These are phyloP conservation scores for Odontocolon sp. DNA, from an alignment of 2,888 invertebrate species.

Conservation along the genomic window DNA sequence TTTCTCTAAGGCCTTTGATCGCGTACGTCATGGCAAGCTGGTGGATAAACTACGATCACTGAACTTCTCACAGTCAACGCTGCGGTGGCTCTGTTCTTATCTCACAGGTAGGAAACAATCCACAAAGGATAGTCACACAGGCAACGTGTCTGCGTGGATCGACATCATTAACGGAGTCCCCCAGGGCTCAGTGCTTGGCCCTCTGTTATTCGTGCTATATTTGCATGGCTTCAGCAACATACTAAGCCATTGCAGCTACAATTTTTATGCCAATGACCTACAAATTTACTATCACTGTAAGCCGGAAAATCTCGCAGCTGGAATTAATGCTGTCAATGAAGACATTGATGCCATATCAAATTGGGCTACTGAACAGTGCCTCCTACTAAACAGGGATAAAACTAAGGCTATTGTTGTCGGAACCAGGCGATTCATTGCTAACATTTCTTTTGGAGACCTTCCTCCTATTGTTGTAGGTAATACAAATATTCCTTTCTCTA, in stretches of 20 bases:
- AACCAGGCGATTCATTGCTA: not conserved
- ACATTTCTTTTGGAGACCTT: not conserved
- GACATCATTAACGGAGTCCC: slow-evolving; percentile 14
- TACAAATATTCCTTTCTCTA: not conserved
- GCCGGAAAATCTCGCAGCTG: not conserved
- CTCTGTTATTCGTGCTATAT: slow-evolving; percentile 25
- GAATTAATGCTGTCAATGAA: not conserved
- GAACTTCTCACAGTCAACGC: slow-evolving; percentile 80
- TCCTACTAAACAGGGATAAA: not conserved
- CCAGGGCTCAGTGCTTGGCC: slow-evolving; percentile 44
- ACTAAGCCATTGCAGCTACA: slow-evolving; percentile 3
- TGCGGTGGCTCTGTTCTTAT: slow-evolving; percentile 64
- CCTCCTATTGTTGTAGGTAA: not conserved
- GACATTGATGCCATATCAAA: slow-evolving; percentile 5
- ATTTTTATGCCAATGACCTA: slow-evolving; percentile 44
- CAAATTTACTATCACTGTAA: slow-evolving; percentile 23
- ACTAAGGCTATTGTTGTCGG: slow-evolving; percentile 9
- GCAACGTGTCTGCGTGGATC: not conserved
- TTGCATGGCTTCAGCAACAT: slow-evolving; percentile 7
- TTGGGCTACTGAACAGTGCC: not conserved
- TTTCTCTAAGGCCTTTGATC: slow-evolving; percentile 70
- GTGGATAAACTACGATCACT: slow-evolving; percentile 55
- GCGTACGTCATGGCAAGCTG: slow-evolving; percentile 60
- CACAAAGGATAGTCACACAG: not conserved
- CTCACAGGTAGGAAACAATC: slow-evolving; percentile 5